Conservation (phyloP, 1,140 invertebrate species). For the Teleogryllus occipitalis region DNA sequence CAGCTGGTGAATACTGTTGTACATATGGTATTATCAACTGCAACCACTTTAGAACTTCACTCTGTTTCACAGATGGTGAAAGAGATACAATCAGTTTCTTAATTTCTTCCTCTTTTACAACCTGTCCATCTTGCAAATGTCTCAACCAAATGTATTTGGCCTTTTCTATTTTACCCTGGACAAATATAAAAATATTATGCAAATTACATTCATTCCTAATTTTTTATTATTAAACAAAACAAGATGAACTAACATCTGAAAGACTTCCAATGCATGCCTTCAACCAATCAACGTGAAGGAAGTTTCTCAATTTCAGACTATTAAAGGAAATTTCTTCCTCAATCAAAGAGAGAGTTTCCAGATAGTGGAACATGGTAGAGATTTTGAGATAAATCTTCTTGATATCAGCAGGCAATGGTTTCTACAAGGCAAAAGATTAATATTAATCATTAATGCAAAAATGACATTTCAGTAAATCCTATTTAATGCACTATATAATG, state of each 20-base stretch:
- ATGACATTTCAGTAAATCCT: too few relatives aligned
- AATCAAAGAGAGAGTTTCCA: too few relatives aligned
- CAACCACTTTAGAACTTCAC: not conserved
- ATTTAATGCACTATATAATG: too few relatives aligned
- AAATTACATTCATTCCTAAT: not conserved
- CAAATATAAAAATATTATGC: not conserved
- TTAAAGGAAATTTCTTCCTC: too few relatives aligned
- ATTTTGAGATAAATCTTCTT: too few relatives aligned
- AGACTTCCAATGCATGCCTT: not conserved
- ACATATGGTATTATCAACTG: not conserved
- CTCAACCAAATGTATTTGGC: not conserved
- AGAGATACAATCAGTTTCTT: not conserved
- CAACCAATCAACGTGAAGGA: not conserved
- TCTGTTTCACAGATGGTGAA: not conserved
- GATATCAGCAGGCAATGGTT: too few relatives aligned
- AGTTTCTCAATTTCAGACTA: not conserved
- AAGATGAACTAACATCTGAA: not conserved
- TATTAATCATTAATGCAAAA: too few relatives aligned
- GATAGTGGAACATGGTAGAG: too few relatives aligned
- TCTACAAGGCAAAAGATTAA: too few relatives aligned
- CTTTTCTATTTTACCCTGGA: not conserved
- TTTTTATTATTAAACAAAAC: not conserved
- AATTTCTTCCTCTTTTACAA: not conserved
- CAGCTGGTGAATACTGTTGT: not conserved
- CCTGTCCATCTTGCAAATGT: not conserved